A percentile compares a stretch with the other conserved stretches of the same genome.
These are phyloP conservation scores for Columba guinea DNA, from an alignment of 2,797 vertebrate genomes.

Conservation along the genomic window DNA sequence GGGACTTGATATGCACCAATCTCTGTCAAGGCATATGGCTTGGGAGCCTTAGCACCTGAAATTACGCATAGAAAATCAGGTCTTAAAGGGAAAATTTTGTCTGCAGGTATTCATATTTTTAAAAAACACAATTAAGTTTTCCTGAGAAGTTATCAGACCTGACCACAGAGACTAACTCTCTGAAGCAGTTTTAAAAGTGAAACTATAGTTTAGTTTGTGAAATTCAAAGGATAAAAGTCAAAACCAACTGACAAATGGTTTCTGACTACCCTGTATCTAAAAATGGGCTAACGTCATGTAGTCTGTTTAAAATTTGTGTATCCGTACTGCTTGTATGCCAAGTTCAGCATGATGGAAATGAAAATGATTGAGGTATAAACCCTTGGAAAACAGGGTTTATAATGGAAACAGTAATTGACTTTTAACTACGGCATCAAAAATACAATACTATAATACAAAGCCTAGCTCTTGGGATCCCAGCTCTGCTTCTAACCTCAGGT, in stretches of 20 bases:
- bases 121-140: background rate
- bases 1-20: background rate
- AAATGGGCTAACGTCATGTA: constrained; percentile 73
- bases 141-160: background rate
- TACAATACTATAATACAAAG: constrained; percentile 80
- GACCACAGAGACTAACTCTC: background rate
- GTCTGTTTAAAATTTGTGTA: constrained; percentile 75
- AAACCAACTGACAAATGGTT: constrained; percentile 56
- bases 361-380: constrained; percentile 76
- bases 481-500: constrained; percentile 77
- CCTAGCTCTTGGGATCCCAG: constrained; percentile 62
- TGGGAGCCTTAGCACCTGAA: background rate
- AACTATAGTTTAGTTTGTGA: constrained; percentile 10
- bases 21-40: background rate
- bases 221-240: constrained; percentile 57
- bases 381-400: constrained; percentile 79
- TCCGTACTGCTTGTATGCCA: constrained; percentile 66
- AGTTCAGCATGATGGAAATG: constrained; percentile 68
- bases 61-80: background rate
- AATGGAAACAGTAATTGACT: constrained; percentile 83
- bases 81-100: background rate
- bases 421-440: constrained; percentile 79
- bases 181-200: background rate
- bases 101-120: background rate
- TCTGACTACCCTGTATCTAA: constrained; percentile 72